Base-by-base conservation (phyloP, 2,797 vertebrate species). In the Micromesistius poutassou region DNA sequence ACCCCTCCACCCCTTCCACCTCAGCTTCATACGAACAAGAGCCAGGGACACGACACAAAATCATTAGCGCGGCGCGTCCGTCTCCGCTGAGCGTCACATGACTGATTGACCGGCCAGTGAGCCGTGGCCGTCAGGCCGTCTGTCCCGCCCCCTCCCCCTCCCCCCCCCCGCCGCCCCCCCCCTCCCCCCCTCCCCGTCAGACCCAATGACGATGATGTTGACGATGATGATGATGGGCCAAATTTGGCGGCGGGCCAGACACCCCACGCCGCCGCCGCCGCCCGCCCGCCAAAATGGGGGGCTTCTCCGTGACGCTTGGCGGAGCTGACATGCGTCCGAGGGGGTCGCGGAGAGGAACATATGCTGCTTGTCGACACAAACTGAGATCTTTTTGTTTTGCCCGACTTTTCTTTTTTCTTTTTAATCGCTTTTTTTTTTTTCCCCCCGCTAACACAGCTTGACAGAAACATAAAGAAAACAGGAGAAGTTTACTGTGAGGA, bases 51-150 rank as follows among this genome's bases (percentile, higher is more conserved):
- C 93, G 94, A 94, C 94, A 92, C 92, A 90, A 94, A 94, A 94
- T 95, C 94, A 94, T 95, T 95, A 94, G 89, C 89, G n/a, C 91
- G 90, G 90, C 76, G 85, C 76, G 87, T 93, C 90, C 93, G 31
- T 31, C 35, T 36, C 35, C 82, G 92, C 92, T 95, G 93, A 94
- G 93, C 93, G 92, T 94, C 93, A 94, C 90, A 93, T 91, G 91
- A 94, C 91, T 93, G 93, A 94, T 92, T 93, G 93, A 94, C 89
- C 90, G 89, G 90, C 90, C 93, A 93, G 89, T 78, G 90, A 92
- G 91, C 89, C 92, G 42, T 91, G 88, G 87, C 86, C 84, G 92
- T 89, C 79, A 88, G 91, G 90, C 91, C 90, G 90, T 92, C 89
- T 82, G 87, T 91, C 90, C 88, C 82, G 83, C 0, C 25, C 70